These are phyloP conservation scores for Eristalis arbustorum DNA, from an alignment of 2,888 invertebrate genomes.

Conservation along the genomic window DNA sequence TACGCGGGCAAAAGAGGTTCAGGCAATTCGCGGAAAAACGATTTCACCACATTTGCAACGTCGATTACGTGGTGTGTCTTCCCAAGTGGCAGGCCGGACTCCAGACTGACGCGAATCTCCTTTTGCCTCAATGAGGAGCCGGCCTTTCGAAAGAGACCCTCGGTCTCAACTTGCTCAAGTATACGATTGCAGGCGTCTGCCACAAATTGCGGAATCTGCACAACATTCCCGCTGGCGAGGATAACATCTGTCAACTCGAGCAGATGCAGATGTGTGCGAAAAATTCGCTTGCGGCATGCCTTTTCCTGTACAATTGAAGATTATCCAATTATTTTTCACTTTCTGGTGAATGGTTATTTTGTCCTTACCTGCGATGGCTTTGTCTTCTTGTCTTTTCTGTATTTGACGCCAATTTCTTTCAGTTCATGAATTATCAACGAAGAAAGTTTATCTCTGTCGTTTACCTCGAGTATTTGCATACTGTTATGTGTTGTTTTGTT, in stretches of 20 bases:
- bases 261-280: conserved; percentile 81
- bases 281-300: conserved; percentile 79
- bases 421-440: conserved; percentile 84
- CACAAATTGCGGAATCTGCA: conserved; percentile 87
- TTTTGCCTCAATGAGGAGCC: conserved; percentile 91
- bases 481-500: background rate
- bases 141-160: conserved; percentile 94
- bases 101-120: conserved; percentile 88
- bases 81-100: conserved; percentile 86
- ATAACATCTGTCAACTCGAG: conserved; percentile 82
- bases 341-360: too few species aligned
- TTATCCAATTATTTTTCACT: background rate
- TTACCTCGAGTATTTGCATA: conserved; percentile 71
- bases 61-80: conserved; percentile 90
- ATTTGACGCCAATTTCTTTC: conserved; percentile 86
- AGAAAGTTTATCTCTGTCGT: conserved; percentile 80
- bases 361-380: conserved; percentile 82
- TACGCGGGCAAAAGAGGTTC: conserved; percentile 88
- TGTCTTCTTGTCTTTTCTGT: conserved; percentile 85
- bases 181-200: conserved; percentile 87
- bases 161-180: conserved; percentile 85
- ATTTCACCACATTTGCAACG: conserved; percentile 91
- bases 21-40: conserved; percentile 91
- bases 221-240: conserved; percentile 85
- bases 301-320: conserved; percentile 67